Percentiles rank a stretch among this genome's conserved stretches.
These are phyloP conservation scores for Aptenodytes forsteri DNA, from an alignment of 2,113 vertebrate species.

Conservation along the genomic window DNA sequence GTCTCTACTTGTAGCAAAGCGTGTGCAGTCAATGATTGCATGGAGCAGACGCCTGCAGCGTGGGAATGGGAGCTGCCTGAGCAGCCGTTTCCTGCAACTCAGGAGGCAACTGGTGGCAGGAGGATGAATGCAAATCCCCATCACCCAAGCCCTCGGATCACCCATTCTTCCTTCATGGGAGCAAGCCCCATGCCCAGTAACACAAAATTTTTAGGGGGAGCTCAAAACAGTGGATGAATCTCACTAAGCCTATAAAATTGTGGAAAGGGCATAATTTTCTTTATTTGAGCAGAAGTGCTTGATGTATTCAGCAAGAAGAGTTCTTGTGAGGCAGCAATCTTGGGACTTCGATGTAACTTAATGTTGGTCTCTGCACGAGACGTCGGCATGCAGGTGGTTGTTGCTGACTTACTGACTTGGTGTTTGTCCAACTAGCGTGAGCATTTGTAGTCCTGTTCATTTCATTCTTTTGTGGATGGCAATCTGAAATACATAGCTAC, in stretches of 20 bases:
- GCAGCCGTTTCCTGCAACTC: not conserved
- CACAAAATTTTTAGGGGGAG: not conserved
- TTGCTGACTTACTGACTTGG: not conserved
- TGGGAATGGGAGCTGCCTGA: not conserved
- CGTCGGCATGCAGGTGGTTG: fast-evolving
- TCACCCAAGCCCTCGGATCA: not conserved
- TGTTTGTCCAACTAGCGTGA: not conserved
- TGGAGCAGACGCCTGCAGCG: not conserved
- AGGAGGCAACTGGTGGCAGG: not conserved
- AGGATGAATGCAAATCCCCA: not conserved
- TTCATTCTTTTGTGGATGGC: not conserved
- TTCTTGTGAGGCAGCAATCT: not conserved
- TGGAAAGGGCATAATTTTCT: not conserved
- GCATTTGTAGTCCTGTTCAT: not conserved
- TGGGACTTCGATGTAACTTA: fast-evolving
- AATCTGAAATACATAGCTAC: not conserved
- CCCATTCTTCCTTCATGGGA: not conserved
- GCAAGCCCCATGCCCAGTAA: not conserved
- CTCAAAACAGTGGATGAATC: not conserved
- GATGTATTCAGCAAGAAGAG: not conserved
- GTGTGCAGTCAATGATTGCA: fast-evolving
- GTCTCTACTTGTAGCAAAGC: not conserved
- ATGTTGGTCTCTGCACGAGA: fast-evolving
- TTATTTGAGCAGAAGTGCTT: not conserved
- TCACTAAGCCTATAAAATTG: not conserved